Base-by-base conservation (phyloP, 2,797 vertebrate species). In the Distichodus sexfasciatus region DNA sequence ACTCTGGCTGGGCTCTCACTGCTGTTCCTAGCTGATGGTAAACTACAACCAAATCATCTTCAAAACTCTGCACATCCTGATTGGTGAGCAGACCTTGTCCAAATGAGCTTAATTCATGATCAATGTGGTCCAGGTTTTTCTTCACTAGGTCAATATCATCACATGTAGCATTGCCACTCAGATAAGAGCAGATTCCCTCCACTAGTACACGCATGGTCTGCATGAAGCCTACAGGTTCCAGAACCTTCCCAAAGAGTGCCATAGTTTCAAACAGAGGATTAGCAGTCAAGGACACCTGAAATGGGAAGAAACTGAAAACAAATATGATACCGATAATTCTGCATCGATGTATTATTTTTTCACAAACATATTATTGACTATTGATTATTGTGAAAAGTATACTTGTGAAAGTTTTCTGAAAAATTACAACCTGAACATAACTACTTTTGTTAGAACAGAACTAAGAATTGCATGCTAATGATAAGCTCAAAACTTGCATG, bases 141-240 rank as follows among this genome's bases (percentile, higher is more conserved):
- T 81, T 86, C 50, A 86, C 81, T 29, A 81, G 41, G 6, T 87
- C 87, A 1, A 81, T 78, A 61, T 91, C 89, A 24, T 91, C 89
- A 0, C 77, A 40, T 1, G 80, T 76, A 43, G 84, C 83, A 1
- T 60, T 75, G 11, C 86, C 87, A 0, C 79, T 84, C 47, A 91
- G 76, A 47, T 88, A 88, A 19, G 87, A 82, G 51, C 83, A 87
- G 40, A 86, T 76, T 0, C 85, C 84, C 66, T 89, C 77, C 0
- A 88, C 88, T 46, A 88, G 51, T 1, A 87, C 83, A 50, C 85
- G 87, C 68, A 88, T 78, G 17, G 88, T 85, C 72, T 91, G 89
- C 79, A 90, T 87, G 80, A 87, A 90, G 67, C 84, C 87, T 29
- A 86, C 87, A 2, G 90, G 88, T 73, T 91, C 90, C 74, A 90